A percentile compares a stretch with the other conserved stretches of the same genome.
Evolutionary conservation across 2,888 invertebrate species (phyloP).

Genomic region (Erynnis tages): DNA sequence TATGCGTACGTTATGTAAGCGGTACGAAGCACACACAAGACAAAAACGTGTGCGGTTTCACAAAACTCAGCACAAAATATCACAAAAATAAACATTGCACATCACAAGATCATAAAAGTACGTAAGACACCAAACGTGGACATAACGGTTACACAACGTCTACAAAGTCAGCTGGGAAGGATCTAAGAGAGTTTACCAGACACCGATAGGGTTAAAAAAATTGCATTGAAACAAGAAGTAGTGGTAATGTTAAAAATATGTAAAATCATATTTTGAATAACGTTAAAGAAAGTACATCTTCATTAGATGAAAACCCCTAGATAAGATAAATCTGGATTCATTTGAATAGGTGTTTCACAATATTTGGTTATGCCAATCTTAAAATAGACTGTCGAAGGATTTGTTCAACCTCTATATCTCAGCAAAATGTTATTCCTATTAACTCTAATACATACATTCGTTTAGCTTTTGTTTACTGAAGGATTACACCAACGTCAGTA

Average conservation of each 20-base stretch:
- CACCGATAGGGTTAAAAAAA: too few species aligned
- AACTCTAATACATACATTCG: slow-evolving; percentile 1
- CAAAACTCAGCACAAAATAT: background rate
- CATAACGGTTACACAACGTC: background rate
- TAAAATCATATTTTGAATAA: background rate
- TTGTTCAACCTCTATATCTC: slow-evolving; percentile 4
- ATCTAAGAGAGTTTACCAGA: too few species aligned
- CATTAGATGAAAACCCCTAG: too few species aligned
- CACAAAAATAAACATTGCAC: background rate
- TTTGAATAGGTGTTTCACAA: too few species aligned
- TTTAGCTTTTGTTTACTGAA: background rate
- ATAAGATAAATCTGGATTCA: too few species aligned
- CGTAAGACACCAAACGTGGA: background rate
- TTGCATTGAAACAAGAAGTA: too few species aligned
- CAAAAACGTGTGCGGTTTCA: background rate
- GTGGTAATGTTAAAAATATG: too few species aligned
- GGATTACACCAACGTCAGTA: slow-evolving; percentile 7
- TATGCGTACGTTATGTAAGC: background rate
- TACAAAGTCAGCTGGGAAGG: too few species aligned
- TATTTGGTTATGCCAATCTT: too few species aligned
- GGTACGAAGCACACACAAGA: background rate
- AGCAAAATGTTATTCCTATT: slow-evolving; percentile 19
- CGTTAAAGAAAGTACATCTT: too few species aligned
- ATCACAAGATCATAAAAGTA: background rate
- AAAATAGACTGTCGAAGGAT: background rate